phyloP scores from a whole-genome alignment of 2,888 invertebrate genomes.

The Lottia scabra region DNA sequence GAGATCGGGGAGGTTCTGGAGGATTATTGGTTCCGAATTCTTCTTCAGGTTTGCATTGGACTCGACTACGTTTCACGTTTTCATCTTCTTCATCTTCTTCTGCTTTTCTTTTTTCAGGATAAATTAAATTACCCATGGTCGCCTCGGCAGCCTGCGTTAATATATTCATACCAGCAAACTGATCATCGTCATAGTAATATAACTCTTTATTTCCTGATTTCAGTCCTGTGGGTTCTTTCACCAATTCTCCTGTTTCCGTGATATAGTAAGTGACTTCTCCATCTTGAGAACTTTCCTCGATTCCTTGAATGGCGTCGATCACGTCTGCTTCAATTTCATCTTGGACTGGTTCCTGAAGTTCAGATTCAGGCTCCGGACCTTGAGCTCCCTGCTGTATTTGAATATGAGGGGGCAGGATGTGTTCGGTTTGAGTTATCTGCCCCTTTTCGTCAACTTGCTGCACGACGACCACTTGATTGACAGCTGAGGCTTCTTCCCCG shows the following conservation, averaged over 20 bases:
- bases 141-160: not conserved
- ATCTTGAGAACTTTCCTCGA: not conserved
- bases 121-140: not conserved
- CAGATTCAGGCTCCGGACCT: not conserved
- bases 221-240: not conserved
- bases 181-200: not conserved
- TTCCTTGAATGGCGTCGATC: not conserved
- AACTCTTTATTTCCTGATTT: not conserved
- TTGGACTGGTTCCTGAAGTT: not conserved
- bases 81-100: slow-evolving; percentile 9
- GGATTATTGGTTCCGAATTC: not conserved
- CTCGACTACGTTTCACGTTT: slow-evolving; percentile 1
- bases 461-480: not conserved
- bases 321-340: not conserved
- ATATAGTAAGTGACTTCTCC: not conserved
- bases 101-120: slow-evolving; percentile 11
- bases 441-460: slow-evolving; percentile 1
- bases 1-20: not conserved
- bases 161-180: not conserved
- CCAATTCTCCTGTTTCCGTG: not conserved
- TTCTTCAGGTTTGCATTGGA: not conserved
- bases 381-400: not conserved
- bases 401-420: not conserved
- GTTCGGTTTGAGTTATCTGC: not conserved
- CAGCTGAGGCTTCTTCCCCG: not conserved